Conservation (phyloP, 2,797 vertebrate genomes). For the Falco rusticolus region DNA sequence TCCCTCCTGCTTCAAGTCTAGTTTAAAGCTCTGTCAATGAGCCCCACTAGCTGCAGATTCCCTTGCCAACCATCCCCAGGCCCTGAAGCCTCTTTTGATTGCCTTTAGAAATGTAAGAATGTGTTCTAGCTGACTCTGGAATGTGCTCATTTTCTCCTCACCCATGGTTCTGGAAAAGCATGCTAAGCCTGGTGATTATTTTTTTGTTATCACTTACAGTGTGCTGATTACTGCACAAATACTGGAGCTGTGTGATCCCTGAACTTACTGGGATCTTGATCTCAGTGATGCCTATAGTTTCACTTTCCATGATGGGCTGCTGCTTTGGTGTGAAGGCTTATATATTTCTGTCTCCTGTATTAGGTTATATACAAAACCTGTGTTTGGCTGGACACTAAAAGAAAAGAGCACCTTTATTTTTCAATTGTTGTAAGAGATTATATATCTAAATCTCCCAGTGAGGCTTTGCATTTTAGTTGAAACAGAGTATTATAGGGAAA, state of each 20-base stretch:
- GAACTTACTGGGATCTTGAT: not conserved
- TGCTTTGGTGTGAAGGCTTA: not conserved
- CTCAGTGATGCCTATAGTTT: not conserved
- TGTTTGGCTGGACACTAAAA: not conserved
- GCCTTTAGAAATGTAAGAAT: not conserved
- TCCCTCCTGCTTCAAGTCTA: too few species aligned
- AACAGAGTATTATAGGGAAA: not conserved
- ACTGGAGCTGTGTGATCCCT: not conserved
- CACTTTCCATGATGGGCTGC: not conserved
- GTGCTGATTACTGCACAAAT: not conserved
- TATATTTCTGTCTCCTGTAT: not conserved
- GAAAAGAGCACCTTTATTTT: not conserved
- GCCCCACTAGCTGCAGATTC: not conserved
- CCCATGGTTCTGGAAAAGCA: rapidly evolving
- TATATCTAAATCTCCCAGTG: not conserved
- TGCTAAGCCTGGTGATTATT: not conserved
- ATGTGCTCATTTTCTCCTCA: not conserved
- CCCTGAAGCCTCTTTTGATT: not conserved
- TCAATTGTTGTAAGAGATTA: not conserved
- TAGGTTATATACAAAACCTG: not conserved
- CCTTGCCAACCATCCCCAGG: not conserved
- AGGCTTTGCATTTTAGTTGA: not conserved
- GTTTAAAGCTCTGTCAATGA: not conserved
- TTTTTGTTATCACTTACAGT: not conserved
- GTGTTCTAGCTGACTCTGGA: not conserved